These are phyloP conservation scores for Bolborhynchus lineola DNA, from an alignment of 2,113 vertebrate species.

Conservation along the genomic window DNA sequence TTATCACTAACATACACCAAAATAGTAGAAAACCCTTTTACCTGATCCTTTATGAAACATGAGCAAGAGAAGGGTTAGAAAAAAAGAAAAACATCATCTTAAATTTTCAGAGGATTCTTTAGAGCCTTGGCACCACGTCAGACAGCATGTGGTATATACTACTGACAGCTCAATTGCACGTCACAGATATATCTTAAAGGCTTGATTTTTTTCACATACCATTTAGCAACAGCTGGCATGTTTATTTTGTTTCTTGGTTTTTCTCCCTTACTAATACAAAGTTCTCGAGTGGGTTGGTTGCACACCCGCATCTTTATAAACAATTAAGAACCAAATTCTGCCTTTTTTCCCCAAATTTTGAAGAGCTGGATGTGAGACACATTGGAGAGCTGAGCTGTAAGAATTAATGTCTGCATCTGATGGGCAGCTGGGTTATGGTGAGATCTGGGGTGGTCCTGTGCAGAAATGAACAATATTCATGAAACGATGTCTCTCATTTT, in stretches of 20 bases:
- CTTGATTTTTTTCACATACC: background rate
- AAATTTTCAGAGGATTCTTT: background rate
- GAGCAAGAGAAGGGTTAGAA: background rate
- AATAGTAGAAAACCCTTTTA: background rate
- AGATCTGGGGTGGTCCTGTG: background rate
- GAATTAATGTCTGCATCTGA: background rate
- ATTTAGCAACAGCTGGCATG: background rate
- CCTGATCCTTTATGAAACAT: background rate
- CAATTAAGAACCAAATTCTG: background rate
- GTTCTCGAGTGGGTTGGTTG: background rate
- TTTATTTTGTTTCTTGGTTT: background rate
- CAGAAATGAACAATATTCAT: background rate
- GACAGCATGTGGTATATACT: background rate
- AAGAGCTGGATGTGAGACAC: background rate
- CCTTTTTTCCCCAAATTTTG: background rate
- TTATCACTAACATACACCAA: background rate
- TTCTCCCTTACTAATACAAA: background rate
- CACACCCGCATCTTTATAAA: background rate
- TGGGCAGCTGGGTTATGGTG: background rate
- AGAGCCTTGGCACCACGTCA: background rate
- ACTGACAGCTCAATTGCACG: background rate
- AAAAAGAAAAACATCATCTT: background rate
- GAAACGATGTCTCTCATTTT: background rate
- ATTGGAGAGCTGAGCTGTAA: background rate
- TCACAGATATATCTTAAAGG: background rate